phyloP scores from a whole-genome alignment of 2,113 vertebrate species.

The Phaethon lepturus region DNA sequence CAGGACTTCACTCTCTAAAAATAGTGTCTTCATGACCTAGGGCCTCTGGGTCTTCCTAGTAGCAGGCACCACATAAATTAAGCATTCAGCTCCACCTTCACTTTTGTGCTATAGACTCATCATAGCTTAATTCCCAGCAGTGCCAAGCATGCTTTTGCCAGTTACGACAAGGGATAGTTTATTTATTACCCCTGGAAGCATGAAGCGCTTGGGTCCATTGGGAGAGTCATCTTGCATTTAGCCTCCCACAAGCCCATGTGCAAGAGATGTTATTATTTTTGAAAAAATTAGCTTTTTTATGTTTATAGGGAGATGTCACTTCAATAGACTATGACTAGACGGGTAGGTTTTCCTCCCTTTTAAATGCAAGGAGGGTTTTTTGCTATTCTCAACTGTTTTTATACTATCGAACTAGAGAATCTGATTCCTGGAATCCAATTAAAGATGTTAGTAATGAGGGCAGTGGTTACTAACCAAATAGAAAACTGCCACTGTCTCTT shows the following conservation, averaged over 20 bases:
- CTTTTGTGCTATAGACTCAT: neutral
- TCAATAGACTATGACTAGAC: neutral
- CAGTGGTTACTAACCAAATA: neutral
- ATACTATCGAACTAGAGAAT: neutral
- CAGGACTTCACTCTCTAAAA: neutral
- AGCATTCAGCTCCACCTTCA: neutral
- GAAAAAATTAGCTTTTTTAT: neutral
- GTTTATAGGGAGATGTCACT: neutral
- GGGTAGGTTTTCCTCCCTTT: neutral
- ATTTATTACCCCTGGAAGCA: neutral
- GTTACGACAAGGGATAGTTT: neutral
- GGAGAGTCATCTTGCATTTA: neutral
- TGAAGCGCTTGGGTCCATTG: neutral
- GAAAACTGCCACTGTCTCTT: neutral
- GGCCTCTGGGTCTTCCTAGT: neutral
- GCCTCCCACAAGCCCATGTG: neutral
- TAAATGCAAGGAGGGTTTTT: neutral
- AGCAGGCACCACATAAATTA: neutral
- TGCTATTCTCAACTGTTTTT: neutral
- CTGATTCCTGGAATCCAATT: neutral
- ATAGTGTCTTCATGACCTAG: neutral
- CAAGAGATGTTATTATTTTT: neutral
- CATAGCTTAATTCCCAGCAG: neutral
- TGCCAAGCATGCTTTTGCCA: neutral
- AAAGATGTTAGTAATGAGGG: neutral